A percentile compares a stretch with the other conserved stretches of the same genome.
phyloP scores from a whole-genome alignment of 2,797 vertebrate genomes.

The Sphenodon punctatus region DNA sequence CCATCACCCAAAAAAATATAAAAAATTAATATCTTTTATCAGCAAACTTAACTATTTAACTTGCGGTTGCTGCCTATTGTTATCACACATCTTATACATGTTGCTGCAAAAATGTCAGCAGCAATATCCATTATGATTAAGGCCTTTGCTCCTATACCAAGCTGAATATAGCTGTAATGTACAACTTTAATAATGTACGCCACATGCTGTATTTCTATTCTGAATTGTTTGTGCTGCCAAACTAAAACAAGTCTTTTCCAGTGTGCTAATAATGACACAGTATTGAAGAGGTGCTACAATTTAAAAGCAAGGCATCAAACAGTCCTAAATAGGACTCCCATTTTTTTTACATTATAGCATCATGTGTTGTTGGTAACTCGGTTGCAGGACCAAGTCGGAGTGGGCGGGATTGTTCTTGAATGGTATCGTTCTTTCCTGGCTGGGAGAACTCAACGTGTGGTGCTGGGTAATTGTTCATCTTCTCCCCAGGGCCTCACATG shows the following conservation, averaged over 20 bases:
- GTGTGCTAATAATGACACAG: constrained; percentile 56
- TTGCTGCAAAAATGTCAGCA: constrained; percentile 46
- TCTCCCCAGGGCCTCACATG: too few species aligned
- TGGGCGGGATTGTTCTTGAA: too few species aligned
- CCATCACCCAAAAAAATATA: constrained; percentile 25
- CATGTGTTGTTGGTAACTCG: too few species aligned
- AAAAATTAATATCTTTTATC: constrained; percentile 36
- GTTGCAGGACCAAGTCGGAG: too few species aligned
- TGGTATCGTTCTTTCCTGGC: too few species aligned
- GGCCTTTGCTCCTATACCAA: constrained; percentile 33
- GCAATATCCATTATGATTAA: constrained; percentile 48
- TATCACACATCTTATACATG: constrained; percentile 49
- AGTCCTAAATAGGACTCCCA: neutral
- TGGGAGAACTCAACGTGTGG: too few species aligned
- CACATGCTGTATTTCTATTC: constrained; percentile 37
- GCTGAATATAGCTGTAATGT: constrained; percentile 39
- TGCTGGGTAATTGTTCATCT: too few species aligned
- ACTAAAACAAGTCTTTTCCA: constrained; percentile 63
- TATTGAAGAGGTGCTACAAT: constrained; percentile 62
- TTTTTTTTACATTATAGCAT: too few species aligned
- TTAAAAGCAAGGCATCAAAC: constrained; percentile 31
- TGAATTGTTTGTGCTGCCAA: constrained; percentile 8
- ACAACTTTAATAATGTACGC: constrained; percentile 53
- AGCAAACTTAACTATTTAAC: constrained; percentile 39
- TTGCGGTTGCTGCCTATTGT: constrained; percentile 30